These are phyloP conservation scores for Meteorus colon DNA, from an alignment of 2,888 invertebrate species.

Conservation along the genomic window DNA sequence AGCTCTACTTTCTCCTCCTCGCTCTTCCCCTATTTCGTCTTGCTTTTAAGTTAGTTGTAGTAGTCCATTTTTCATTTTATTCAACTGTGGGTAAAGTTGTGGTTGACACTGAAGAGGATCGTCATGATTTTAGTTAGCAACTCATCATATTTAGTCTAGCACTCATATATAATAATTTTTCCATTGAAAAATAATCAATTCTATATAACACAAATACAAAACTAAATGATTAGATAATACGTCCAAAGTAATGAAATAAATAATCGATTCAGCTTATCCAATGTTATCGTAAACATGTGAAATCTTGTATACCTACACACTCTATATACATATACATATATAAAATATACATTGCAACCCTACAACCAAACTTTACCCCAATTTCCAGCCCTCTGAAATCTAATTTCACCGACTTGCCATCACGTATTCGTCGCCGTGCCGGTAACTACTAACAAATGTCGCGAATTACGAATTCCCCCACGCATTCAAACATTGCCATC, in stretches of 20 bases:
- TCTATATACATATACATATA: not conserved
- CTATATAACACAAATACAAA: not conserved
- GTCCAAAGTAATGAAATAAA: not conserved
- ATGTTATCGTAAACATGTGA: conserved; percentile 44
- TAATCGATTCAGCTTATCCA: conserved; percentile 21
- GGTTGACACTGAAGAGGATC: too few species aligned
- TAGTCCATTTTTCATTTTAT: too few species aligned
- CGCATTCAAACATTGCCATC: conserved; percentile 47
- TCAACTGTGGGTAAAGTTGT: too few species aligned
- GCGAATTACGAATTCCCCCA: conserved; percentile 65
- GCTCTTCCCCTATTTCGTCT: not conserved
- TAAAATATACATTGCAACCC: not conserved
- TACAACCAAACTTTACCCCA: conserved; percentile 58
- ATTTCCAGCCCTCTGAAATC: conserved; percentile 59
- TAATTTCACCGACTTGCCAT: conserved; percentile 55
- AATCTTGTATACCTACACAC: conserved; percentile 22
- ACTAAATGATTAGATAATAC: not conserved
- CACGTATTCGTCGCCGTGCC: conserved; percentile 45
- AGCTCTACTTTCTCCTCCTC: not conserved
- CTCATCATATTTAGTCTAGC: too few species aligned
- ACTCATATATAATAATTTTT: not conserved
- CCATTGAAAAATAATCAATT: not conserved
- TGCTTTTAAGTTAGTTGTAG: not conserved
- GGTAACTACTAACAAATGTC: conserved; percentile 64
- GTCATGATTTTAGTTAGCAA: too few species aligned